Conservation (phyloP, 2,797 vertebrate genomes). For the Selene dorsalis region DNA sequence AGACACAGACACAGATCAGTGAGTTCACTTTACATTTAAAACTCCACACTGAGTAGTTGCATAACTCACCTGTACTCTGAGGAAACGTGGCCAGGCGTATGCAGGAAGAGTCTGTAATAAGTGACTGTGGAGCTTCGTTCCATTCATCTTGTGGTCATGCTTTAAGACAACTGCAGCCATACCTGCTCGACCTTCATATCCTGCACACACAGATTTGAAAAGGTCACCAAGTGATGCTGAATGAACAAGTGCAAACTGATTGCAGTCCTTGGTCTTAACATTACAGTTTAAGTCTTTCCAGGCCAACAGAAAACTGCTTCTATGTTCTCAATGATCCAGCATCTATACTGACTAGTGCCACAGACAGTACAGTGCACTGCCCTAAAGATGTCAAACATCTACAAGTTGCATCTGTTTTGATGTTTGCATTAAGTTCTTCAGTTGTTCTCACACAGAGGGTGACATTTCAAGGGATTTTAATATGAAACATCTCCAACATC, state of each 20-base stretch:
- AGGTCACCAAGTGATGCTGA: neutral
- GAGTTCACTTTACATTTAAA: neutral
- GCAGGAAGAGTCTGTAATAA: constrained; percentile 83
- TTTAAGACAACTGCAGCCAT: constrained; percentile 90
- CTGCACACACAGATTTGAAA: constrained; percentile 70
- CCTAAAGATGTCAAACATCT: too few relatives aligned
- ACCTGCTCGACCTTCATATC: constrained; percentile 88
- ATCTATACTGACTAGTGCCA: too few relatives aligned
- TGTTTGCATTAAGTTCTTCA: too few relatives aligned
- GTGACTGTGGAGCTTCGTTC: constrained; percentile 78
- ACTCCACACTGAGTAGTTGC: neutral
- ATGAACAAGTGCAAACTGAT: neutral
- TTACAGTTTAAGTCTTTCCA: too few relatives aligned
- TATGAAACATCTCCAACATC: too few relatives aligned
- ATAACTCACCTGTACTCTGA: constrained; percentile 87
- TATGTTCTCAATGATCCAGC: too few relatives aligned
- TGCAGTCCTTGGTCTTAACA: neutral
- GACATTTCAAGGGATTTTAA: too few relatives aligned
- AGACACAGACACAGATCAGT: constrained; percentile 4
- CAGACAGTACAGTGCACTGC: too few relatives aligned
- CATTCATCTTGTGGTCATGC: constrained; percentile 76
- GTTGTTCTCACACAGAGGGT: too few relatives aligned
- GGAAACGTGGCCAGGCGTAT: constrained; percentile 88
- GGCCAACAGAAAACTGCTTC: too few relatives aligned
- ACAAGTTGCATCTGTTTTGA: too few relatives aligned